Evolutionary conservation across 1,140 invertebrate genomes (phyloP).

Genomic region (Parasteatoda tepidariorum): DNA sequence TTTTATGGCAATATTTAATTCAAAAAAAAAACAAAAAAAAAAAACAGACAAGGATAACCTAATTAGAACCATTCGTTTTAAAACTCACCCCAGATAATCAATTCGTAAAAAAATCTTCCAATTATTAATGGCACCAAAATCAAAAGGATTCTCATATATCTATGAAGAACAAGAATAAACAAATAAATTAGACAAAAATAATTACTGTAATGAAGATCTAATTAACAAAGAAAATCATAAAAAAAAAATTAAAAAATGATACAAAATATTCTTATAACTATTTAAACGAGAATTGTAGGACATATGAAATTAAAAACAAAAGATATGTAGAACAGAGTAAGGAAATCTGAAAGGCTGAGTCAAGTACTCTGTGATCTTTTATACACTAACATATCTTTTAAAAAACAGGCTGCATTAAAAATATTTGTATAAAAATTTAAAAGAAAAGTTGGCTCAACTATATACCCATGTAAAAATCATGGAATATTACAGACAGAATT

Average conservation of each 20-base stretch:
- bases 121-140: conserved; percentile 87
- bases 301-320: neutral
- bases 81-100: conserved; percentile 75
- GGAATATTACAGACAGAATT: no score
- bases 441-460: no score
- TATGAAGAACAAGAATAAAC: conserved; percentile 63
- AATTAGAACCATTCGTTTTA: no score
- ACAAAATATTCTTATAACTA: neutral
- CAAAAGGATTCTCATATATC: conserved; percentile 86
- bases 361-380: no score
- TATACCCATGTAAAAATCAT: no score
- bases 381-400: no score
- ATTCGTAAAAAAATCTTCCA: conserved; percentile 90
- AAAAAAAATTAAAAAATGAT: neutral
- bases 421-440: no score
- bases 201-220: neutral
- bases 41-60: no score
- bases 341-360: no score
- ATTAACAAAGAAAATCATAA: conserved; percentile 22
- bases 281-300: neutral
- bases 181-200: conserved; percentile 8
- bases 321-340: neutral
- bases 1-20: no score
- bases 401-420: no score
- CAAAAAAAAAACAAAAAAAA: no score